Evolutionary conservation across 2,888 invertebrate species (phyloP), one percentile per base, ranked within the genome.

Genomic region (Parthenolecanium corni): DNA sequence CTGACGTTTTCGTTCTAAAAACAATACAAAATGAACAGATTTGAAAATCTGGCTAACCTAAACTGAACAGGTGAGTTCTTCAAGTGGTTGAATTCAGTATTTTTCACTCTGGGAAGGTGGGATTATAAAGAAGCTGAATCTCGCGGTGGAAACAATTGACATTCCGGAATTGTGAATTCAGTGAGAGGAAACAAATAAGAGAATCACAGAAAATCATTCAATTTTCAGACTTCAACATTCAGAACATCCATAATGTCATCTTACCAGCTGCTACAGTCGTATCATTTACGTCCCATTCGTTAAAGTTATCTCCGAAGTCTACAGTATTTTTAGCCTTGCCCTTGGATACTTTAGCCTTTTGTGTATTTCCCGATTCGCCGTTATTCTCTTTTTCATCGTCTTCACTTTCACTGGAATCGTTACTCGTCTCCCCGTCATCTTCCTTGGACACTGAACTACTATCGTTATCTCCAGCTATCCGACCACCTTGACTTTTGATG

Each of bases 321-420:
- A 31, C 9, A 31, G 46, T 11, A 46, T 3, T 16, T 18, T 20
- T 14, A 14, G 49, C 1, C 49, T 6, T 20, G 21, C 1, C 49
- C 20, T 16, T 25, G 3, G 18, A 31, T 52, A 25, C 11, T n/a
- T 18, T 5, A 14, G 52, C 20, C 31, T 52, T 52, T 9, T 49
- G 21, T 2, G 20, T 49, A 11, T n/a, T n/a, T n/a, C 11, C 21
- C 23, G 23, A 23, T 12, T n/a, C n/a, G 14, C 66, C 81, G 82
- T 69, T 80, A n/a, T 82, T 65, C 76, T 78, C 65, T 68, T 69
- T 69, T 81, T 82, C 65, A 76, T 78, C 64, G 65, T 68, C 44
- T 64, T 66, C n/a, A 76, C 79, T 57, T 20, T 47, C 57, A 9
- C 20, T 79, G 68, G 65, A 69, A 52, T 69, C 69, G 56, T 67